Evolutionary conservation across 1,140 invertebrate species (phyloP).

Genomic region (Palaemon carinicauda): DNA sequence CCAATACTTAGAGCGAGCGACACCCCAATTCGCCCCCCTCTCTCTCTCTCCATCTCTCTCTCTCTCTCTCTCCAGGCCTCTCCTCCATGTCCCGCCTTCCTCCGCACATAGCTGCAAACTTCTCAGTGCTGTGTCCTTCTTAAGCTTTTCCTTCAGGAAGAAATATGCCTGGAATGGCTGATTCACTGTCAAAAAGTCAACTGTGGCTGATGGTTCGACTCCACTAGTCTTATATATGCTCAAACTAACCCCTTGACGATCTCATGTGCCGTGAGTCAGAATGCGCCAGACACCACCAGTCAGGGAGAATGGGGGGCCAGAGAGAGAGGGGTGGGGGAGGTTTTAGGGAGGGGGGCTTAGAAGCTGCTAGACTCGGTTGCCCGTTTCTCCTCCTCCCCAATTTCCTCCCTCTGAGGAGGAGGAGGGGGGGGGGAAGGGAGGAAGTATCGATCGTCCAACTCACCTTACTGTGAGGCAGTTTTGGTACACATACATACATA

Average conservation of each 20-base stretch:
- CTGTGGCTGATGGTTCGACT: background rate
- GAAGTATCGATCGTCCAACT: conserved; percentile 34
- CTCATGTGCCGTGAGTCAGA: conserved; percentile 3
- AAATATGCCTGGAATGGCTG: conserved; percentile 4
- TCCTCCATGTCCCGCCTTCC: conserved; percentile 16
- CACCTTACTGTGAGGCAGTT: conserved; percentile 36
- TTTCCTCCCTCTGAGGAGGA: background rate
- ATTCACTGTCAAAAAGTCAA: conserved; percentile 6
- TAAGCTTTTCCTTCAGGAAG: background rate
- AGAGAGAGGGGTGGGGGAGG: background rate
- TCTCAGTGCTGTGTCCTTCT: background rate
- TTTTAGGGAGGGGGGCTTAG: background rate
- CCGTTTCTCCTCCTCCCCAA: background rate
- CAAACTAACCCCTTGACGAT: background rate
- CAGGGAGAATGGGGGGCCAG: background rate
- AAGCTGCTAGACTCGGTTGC: background rate
- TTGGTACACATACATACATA: background rate
- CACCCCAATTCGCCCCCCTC: background rate
- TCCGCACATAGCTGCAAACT: background rate
- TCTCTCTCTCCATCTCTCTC: background rate
- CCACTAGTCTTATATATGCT: conserved; percentile 29
- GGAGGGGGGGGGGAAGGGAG: background rate
- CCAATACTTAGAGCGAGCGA: background rate
- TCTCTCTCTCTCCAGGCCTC: background rate
- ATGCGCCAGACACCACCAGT: conserved; percentile 10